Evolutionary conservation across 1,140 invertebrate genomes (phyloP), one percentile per base, ranked within the genome.

Genomic region (Bacillus rossius): DNA sequence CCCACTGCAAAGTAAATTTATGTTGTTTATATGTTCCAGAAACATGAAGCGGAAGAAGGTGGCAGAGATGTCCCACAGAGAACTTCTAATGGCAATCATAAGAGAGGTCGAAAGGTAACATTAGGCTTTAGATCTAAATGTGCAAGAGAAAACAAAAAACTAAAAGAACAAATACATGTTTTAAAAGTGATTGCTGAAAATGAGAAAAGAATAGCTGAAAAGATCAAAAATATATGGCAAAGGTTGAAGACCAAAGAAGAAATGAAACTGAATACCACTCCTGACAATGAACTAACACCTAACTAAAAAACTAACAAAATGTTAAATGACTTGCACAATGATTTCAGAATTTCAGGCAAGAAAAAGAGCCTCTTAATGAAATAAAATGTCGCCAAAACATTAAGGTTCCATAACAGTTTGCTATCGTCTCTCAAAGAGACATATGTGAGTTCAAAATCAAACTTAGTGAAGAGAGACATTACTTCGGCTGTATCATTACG

Each of bases 81-180:
- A 25, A 25, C 17, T 20, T 20, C 17, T 25, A 20, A 19, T 19
- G 43, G 43, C 4, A 45, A 45, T 20, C 17, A 13, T 19, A 45
- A 45, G 23, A 45, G 43, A 45, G 43, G 43, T 20, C 43, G 43
- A 19, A 45, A 45, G 23, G 17, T 20, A 19, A 45, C 23, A 20
- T 25, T 45, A 25, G 23, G 43, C 17, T 20, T 20, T 45, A 45
- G 43, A 25, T 45, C 43, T 5, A 45, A 45, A 25, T 25, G 17
- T 19, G 43, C 43, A 5, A 45, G 43, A 45, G 43, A 45, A 19
- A 45, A 45, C 43, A 45, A 45, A 25, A 45, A 45, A 45, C 43
- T 45, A 19, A 19, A 45, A 45, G 43, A 45, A 20, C 17, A 45
- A 5, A 13, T 45, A 19, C 23, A 5, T 25, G 23, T 20, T 45